Evolutionary conservation across 2,888 invertebrate genomes (phyloP), one percentile per base, ranked within the genome.

Genomic region (Malthinus flaveolus): DNA sequence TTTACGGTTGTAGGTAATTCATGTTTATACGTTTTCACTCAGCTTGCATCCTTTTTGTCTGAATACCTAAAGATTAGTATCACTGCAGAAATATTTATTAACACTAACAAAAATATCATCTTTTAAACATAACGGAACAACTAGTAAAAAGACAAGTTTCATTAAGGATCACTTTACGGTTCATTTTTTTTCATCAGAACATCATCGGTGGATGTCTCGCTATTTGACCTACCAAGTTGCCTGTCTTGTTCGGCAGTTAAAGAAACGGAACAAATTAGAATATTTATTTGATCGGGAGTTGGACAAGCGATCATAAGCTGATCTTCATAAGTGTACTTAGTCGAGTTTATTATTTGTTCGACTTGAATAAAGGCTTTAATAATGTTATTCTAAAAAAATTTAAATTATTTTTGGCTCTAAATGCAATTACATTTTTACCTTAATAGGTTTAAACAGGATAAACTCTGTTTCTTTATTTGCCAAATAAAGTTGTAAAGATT

Each of bases 401-500:
- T 9, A 37, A 57, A n/a, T 48, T n/a, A 11, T 13, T 32, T 1
- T 36, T 11, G 47, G 12, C 32, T 49, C 32, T 59, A 66, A 47
- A 49, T 55, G 36, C n/a, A n/a, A n/a, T 61, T 57, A 23, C 23
- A 5, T 23, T 71, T 80, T 75, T 74, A 92, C 93, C 79, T 93
- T 88, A 47, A 98, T 92, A 1, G 97, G 97, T 55, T 95, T 86
- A 71, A 98, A 96, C 7, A 99, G 83, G 71, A 99, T 97, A 69
- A 95, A 93, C 78, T 99, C 98, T 0, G 98, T 98, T 76, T 99
- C 98, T 66, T 90, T 87, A 77, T 97, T 98, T 9, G 97, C 94
- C 51, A 99, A 83, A 78, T 99, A 99, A 1, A 99, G 84, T 65
- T 94, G 90, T 95, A 98, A 95, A 9, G 93, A 91, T 3, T 91